These are phyloP conservation scores for Cyanoramphus novaezelandiae DNA, from an alignment of 2,113 vertebrate genomes.

Conservation along the genomic window DNA sequence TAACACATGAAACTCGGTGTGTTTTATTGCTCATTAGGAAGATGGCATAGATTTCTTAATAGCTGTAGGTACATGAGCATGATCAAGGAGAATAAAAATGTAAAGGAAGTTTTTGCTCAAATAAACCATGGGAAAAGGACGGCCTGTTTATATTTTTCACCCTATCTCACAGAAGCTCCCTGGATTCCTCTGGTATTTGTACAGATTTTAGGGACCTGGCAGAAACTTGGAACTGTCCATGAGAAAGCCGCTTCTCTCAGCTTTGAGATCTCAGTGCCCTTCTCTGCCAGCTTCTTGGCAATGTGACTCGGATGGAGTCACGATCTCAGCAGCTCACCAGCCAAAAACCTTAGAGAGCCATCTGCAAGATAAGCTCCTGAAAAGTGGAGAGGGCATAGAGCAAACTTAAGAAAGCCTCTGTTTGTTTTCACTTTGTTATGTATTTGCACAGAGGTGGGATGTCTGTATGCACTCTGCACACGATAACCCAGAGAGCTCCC, in stretches of 20 bases:
- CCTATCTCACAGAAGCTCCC: not conserved
- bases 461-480: not conserved
- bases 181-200: not conserved
- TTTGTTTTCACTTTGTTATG: not conserved
- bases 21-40: not conserved
- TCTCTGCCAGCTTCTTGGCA: not conserved
- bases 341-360: not conserved
- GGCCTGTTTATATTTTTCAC: not conserved
- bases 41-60: not conserved
- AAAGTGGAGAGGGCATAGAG: not conserved
- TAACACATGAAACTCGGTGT: not conserved
- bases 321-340: not conserved
- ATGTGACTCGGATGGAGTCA: not conserved
- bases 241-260: not conserved
- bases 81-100: not conserved
- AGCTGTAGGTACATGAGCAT: not conserved
- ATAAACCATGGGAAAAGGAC: not conserved
- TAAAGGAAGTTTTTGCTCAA: not conserved
- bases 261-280: not conserved
- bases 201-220: not conserved
- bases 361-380: not conserved
- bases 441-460: not conserved
- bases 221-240: not conserved
- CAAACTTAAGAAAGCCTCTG: not conserved
- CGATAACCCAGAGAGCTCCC: not conserved